A percentile compares a stretch with the other conserved stretches of the same genome.
Evolutionary conservation across 2,113 vertebrate species (phyloP).

Genomic region (Falco punctatus): DNA sequence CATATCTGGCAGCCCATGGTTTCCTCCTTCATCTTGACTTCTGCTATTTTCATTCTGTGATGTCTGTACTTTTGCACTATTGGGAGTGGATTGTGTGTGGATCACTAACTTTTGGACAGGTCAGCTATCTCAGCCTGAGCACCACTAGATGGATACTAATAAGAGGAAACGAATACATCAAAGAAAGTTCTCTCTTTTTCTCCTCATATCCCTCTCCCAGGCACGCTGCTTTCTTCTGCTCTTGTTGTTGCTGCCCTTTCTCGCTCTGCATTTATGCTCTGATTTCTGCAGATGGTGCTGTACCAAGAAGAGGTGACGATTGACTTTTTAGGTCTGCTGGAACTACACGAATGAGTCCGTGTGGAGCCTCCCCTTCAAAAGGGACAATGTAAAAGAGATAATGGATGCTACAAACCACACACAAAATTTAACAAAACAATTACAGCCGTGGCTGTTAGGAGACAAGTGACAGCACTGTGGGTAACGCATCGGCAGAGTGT

Average conservation of each 20-base stretch:
- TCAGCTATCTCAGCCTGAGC: conserved; percentile 72
- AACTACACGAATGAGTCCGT: not conserved
- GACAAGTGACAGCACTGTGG: not conserved
- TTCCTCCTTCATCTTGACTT: conserved; percentile 73
- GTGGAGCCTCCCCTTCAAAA: conserved; percentile 11
- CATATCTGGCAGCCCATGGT: conserved; percentile 61
- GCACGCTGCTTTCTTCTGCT: conserved; percentile 62
- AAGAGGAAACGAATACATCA: conserved; percentile 74
- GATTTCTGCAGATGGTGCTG: conserved; percentile 54
- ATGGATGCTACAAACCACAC: not conserved
- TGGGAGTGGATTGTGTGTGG: conserved; percentile 71
- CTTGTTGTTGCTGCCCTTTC: conserved; percentile 67
- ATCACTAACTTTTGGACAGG: conserved; percentile 77
- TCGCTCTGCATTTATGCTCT: conserved; percentile 20
- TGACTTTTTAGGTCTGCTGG: conserved; percentile 49
- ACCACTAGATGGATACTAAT: conserved; percentile 73
- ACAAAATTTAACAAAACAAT: conserved; percentile 30
- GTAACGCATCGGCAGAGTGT: not conserved
- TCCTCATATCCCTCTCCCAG: conserved; percentile 57
- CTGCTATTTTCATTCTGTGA: conserved; percentile 70
- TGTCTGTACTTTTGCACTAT: conserved; percentile 69
- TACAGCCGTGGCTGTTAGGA: not conserved
- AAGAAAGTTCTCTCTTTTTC: conserved; percentile 63
- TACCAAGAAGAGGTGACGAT: conserved; percentile 43
- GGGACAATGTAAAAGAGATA: not conserved